Percentiles rank a stretch among this genome's conserved stretches.
Evolutionary conservation across 2,113 vertebrate genomes (phyloP).

Genomic region (Stigmatopora argus): DNA sequence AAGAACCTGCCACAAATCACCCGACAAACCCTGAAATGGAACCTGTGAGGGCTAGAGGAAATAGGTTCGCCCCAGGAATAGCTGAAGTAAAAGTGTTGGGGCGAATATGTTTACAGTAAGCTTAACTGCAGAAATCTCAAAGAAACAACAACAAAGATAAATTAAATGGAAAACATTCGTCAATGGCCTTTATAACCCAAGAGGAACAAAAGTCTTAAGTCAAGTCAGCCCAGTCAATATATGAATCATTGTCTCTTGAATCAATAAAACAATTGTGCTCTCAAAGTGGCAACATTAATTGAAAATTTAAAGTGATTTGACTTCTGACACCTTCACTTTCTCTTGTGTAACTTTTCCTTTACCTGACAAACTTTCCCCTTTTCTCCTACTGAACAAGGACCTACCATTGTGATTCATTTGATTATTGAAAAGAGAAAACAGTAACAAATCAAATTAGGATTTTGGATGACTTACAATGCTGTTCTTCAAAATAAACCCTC

Average conservation of each 20-base stretch:
- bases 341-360: slow-evolving; percentile 2
- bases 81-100: not conserved
- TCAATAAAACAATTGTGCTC: not conserved
- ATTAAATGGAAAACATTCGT: not conserved
- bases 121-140: not conserved
- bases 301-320: not conserved
- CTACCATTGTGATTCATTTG: not conserved
- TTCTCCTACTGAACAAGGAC: not conserved
- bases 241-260: not conserved
- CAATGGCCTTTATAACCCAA: not conserved
- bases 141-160: not conserved
- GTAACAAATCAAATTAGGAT: not conserved
- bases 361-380: not conserved
- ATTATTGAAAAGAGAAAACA: not conserved
- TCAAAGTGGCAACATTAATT: not conserved
- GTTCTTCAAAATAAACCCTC: not conserved
- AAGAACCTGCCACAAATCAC: not conserved
- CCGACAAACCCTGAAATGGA: not conserved
- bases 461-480: not conserved
- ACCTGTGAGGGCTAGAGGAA: not conserved
- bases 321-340: slow-evolving; percentile 11
- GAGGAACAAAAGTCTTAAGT: not conserved
- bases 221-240: not conserved
- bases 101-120: not conserved
- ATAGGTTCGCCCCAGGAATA: not conserved